phyloP scores from a whole-genome alignment of 2,888 invertebrate species.

The Drosophila pegasa region DNA sequence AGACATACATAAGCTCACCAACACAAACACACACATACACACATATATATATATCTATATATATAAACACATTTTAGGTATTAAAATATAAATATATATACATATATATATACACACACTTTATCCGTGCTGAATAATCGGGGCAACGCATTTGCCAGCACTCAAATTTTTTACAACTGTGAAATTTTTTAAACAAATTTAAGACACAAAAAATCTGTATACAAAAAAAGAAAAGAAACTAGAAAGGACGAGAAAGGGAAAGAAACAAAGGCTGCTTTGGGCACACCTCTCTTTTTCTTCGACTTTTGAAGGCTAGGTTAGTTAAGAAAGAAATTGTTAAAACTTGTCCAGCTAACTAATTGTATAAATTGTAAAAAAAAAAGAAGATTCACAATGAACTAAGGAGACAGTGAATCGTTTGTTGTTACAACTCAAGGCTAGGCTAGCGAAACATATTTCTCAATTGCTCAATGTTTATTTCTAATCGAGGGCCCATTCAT shows the following conservation, averaged over 20 bases:
- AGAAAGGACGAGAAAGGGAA: constrained; percentile 6
- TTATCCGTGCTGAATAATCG: constrained; percentile 42
- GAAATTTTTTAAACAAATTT: constrained; percentile 59
- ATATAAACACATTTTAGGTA: constrained; percentile 61
- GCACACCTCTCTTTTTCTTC: constrained; percentile 21
- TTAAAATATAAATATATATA: constrained; percentile 69
- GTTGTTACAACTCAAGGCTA: constrained; percentile 37
- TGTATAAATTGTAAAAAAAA: constrained; percentile 48
- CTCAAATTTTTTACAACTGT: constrained; percentile 67
- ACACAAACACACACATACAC: constrained; percentile 13
- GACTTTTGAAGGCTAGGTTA: constrained; percentile 37
- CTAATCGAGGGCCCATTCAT: constrained; percentile 5
- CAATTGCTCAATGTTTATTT: constrained; percentile 41
- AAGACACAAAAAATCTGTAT: constrained; percentile 14
- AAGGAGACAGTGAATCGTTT: constrained; percentile 19
- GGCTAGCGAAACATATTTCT: constrained; percentile 42
- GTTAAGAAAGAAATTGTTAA: constrained; percentile 29
- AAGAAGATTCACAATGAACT: background rate
- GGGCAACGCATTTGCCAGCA: constrained; percentile 37
- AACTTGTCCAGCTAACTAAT: constrained; percentile 33
- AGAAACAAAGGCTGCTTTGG: constrained; percentile 17
- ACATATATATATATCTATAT: constrained; percentile 29
- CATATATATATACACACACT: constrained; percentile 35
- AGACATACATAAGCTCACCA: constrained; percentile 5
- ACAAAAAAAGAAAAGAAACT: constrained; percentile 12